Base-by-base conservation (phyloP, 2,888 invertebrate species). In the Drosophila nigricruria region DNA sequence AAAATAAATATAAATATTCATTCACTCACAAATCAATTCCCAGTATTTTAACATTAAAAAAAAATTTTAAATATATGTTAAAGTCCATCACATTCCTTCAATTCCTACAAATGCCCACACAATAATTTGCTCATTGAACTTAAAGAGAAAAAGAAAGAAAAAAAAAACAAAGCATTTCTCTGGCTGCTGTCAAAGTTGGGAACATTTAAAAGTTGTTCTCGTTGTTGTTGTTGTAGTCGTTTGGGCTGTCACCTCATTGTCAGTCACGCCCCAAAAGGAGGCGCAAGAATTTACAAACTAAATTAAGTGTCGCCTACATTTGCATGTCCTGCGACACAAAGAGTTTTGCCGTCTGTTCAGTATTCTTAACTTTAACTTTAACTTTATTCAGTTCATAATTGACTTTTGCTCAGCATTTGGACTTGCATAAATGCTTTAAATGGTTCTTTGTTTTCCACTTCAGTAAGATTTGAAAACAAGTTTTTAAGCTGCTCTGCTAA, bases 261-360 rank as follows among this genome's bases (percentile, higher is more conserved):
- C 66, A 61, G 64, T 42, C 50, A 66, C 61, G 73, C 81, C 68
- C 53, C 54, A 52, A 65, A 84, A 78, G 77, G 83, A 80, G 78
- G 73, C 87, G 63, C 57, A 89, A 83, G 76, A 76, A 81, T 84
- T 89, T 76, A 53, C 78, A 71, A 87, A 82, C 72, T 78, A 74
- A 89, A 89, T 87, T 83, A 80, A 87, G 71, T 84, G 78, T 87
- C 76, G 76, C 67, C 76, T 45, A 74, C 65, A 82, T 89, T 89
- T 80, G 65, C 81, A 86, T 80, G 71, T 47, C 42, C 42, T 43
- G 23, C 47, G 14, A 32, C 50, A 70, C 68, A 81, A 73, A 59
- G 68, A 62, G 66, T 54, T 25, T 56, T 45, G 49, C 40, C 47
- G 36, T 43, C 45, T 42, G 42, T 23, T 47, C 18, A 50, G 49